Conservation (phyloP, 1,140 invertebrate species). For the Zaprionus kolodkinae region DNA sequence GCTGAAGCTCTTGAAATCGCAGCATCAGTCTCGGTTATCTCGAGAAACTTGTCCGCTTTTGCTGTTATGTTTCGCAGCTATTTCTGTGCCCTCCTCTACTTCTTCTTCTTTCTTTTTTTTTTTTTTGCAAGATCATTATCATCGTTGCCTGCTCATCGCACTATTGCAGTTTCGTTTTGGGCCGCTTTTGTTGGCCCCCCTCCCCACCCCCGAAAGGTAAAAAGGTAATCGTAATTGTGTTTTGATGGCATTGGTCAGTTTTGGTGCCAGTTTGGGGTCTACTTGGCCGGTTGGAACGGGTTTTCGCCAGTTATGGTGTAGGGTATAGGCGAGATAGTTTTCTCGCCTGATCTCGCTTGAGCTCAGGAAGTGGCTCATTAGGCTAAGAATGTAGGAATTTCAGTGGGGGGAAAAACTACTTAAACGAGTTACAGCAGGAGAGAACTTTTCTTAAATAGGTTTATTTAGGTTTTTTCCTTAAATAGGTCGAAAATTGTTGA, state of each 20-base stretch:
- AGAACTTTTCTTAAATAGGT: not conserved
- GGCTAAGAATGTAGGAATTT: not conserved
- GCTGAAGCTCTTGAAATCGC: slow-evolving; percentile 33
- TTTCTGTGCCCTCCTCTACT: slow-evolving; percentile 13
- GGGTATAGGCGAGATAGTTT: slow-evolving; percentile 45
- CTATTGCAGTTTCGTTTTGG: slow-evolving; percentile 70
- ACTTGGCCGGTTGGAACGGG: slow-evolving; percentile 58
- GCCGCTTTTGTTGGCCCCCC: slow-evolving; percentile 45
- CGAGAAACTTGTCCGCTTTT: slow-evolving; percentile 49
- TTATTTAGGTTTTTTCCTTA: not conserved
- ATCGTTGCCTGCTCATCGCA: slow-evolving; percentile 33
- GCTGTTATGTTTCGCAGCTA: slow-evolving; percentile 41
- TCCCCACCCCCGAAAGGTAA: not conserved
- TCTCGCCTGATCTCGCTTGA: slow-evolving; percentile 6
- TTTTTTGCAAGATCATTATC: slow-evolving; percentile 79
- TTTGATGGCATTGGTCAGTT: slow-evolving; percentile 69
- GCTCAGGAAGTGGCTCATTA: slow-evolving; percentile 4
- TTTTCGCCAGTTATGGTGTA: slow-evolving; percentile 44
- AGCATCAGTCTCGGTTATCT: slow-evolving; percentile 62
- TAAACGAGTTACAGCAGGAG: not conserved
- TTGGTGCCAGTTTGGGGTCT: not conserved
- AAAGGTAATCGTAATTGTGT: slow-evolving; percentile 63
- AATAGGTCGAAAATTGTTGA: too few species aligned
- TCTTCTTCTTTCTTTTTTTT: slow-evolving; percentile 6
- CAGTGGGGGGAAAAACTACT: not conserved